phyloP scores from a whole-genome alignment of 2,113 vertebrate species.

The Formicarius rufipectus region DNA sequence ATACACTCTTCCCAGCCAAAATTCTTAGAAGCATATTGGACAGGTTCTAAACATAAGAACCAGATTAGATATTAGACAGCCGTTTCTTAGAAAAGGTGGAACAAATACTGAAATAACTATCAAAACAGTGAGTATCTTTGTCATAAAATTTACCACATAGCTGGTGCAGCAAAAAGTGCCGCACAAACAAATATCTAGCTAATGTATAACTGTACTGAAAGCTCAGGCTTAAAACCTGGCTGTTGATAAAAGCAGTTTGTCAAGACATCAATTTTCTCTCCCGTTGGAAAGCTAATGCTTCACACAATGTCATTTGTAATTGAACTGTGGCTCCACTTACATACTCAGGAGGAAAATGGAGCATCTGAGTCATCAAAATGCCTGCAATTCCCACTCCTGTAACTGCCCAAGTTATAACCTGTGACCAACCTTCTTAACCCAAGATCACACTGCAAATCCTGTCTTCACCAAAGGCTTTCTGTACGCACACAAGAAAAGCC shows the following conservation, averaged over 20 bases:
- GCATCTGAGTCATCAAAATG: not conserved
- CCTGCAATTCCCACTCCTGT: not conserved
- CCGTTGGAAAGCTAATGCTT: not conserved
- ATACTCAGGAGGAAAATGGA: not conserved
- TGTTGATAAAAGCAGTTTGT: slow-evolving; percentile 8
- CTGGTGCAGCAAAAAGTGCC: not conserved
- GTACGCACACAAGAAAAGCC: not conserved
- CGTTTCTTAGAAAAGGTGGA: not conserved
- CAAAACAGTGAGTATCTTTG: not conserved
- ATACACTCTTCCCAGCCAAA: not conserved
- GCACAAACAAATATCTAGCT: not conserved
- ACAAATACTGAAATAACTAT: not conserved
- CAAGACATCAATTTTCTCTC: slow-evolving; percentile 9
- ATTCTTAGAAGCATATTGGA: not conserved
- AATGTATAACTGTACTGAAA: slow-evolving; percentile 9
- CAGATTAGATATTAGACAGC: not conserved
- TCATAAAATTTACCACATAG: not conserved
- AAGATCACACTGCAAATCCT: not conserved
- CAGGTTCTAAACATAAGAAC: not conserved
- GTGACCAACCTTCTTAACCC: not conserved
- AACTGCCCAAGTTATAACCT: not conserved
- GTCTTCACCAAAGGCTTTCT: not conserved
- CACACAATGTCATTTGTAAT: not conserved
- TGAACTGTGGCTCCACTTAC: not conserved
- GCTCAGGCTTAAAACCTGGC: not conserved